These are phyloP conservation scores for Cephus spinipes DNA, from an alignment of 2,888 invertebrate genomes.

Conservation along the genomic window DNA sequence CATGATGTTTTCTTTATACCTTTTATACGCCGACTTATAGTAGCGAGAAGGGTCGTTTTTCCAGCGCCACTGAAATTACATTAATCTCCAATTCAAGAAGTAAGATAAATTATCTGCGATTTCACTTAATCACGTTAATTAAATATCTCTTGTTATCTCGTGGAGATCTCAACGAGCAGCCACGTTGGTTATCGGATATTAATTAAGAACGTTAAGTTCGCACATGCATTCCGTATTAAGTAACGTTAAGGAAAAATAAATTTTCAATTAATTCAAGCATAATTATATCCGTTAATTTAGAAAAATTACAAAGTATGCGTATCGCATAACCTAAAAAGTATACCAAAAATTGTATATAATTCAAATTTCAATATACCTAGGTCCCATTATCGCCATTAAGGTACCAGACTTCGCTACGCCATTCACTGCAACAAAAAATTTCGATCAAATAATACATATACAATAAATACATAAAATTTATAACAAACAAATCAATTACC, in stretches of 20 bases:
- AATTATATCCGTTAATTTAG: too few species aligned
- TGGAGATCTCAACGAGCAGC: background rate
- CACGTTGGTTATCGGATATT: background rate
- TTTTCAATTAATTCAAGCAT: too few species aligned
- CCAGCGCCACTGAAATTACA: constrained; percentile 76
- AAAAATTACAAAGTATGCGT: too few species aligned
- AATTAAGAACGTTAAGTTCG: too few species aligned
- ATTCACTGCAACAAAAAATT: constrained; percentile 71
- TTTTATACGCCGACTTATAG: constrained; percentile 79
- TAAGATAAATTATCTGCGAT: background rate
- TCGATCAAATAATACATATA: background rate
- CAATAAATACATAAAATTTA: constrained; percentile 3
- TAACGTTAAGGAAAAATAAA: too few species aligned
- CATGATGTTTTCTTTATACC: constrained; percentile 54
- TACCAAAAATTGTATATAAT: too few species aligned
- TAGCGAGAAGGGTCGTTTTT: constrained; percentile 80
- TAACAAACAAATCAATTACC: constrained; percentile 58
- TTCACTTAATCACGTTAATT: constrained; percentile 6
- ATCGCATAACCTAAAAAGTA: too few species aligned
- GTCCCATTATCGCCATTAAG: constrained; percentile 81
- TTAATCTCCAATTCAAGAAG: background rate
- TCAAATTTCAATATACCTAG: constrained; percentile 69
- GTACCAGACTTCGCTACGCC: constrained; percentile 77
- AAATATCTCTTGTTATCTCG: background rate
- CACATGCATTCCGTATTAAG: too few species aligned